Conservation (phyloP, 2,797 vertebrate genomes). For the Melanotaenia nigrans region DNA sequence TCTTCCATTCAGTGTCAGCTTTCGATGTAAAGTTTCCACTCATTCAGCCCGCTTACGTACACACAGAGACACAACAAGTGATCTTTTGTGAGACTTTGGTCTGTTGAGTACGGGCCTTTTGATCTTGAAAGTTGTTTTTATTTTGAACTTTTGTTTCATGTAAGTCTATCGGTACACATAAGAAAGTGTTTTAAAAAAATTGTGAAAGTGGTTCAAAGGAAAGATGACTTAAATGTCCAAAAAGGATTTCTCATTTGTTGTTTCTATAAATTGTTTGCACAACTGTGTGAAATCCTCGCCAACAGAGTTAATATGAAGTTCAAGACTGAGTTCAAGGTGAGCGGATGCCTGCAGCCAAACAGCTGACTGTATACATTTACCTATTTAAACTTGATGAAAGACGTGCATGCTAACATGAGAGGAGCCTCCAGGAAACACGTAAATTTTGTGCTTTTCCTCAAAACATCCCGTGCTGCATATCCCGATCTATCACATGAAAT, state of each 20-base stretch:
- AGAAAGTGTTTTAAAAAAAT: not conserved
- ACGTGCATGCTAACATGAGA: slow-evolving; percentile 4
- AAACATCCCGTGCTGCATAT: slow-evolving; percentile 7
- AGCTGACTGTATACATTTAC: slow-evolving; percentile 5
- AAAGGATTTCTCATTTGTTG: not conserved
- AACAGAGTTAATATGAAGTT: not conserved
- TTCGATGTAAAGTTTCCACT: slow-evolving; percentile 64
- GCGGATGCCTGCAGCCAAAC: slow-evolving; percentile 2
- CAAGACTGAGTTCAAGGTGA: slow-evolving; percentile 1
- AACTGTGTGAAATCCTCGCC: not conserved
- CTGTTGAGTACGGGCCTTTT: not conserved
- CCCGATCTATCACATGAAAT: slow-evolving; percentile 8
- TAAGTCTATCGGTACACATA: not conserved
- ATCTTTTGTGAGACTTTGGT: not conserved
- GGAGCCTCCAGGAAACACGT: not conserved
- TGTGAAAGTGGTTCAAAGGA: not conserved
- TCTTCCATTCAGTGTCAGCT: slow-evolving; percentile 64
- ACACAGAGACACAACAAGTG: not conserved
- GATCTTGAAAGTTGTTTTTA: not conserved
- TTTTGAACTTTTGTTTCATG: not conserved
- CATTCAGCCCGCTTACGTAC: slow-evolving; percentile 21
- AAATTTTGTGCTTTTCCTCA: slow-evolving; percentile 1
- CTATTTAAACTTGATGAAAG: not conserved
- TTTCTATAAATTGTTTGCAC: slow-evolving; percentile 1
- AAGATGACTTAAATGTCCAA: not conserved